Evolutionary conservation across 2,113 vertebrate species (phyloP).

Genomic region (Rhynchopsitta pachyrhyncha): DNA sequence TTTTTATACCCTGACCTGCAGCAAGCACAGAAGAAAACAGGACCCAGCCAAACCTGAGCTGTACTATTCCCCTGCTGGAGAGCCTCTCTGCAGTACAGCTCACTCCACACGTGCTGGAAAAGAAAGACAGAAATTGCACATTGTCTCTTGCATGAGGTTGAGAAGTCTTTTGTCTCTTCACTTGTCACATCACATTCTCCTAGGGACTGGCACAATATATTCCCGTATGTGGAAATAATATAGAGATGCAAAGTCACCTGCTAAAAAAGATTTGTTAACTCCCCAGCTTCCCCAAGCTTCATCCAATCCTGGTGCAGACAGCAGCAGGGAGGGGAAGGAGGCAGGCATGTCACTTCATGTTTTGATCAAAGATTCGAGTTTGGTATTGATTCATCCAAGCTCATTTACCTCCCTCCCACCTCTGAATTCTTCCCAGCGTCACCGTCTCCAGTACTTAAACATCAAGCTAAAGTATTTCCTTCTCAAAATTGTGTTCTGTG

Average conservation of each 20-base stretch:
- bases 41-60: neutral
- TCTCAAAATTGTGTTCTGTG: neutral
- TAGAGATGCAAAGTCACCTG: neutral
- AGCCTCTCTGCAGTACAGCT: neutral
- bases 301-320: neutral
- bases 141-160: neutral
- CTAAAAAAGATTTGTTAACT: neutral
- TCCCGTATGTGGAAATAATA: neutral
- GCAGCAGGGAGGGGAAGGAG: neutral
- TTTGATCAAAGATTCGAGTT: constrained; percentile 28
- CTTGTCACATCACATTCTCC: neutral
- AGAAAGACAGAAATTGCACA: neutral
- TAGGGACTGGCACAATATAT: neutral
- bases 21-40: neutral
- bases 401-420: neutral
- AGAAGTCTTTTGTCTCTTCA: neutral
- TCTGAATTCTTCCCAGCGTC: constrained; percentile 31
- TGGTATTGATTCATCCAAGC: constrained; percentile 34
- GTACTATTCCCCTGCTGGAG: neutral
- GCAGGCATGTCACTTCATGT: constrained; percentile 6
- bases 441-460: neutral
- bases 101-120: rapidly evolving
- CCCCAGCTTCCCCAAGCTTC: neutral
- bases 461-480: constrained; percentile 8
- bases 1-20: neutral